A percentile compares a stretch with the other conserved stretches of the same genome.
phyloP scores from a whole-genome alignment of 1,140 invertebrate genomes.

The Nautilus pompilius region DNA sequence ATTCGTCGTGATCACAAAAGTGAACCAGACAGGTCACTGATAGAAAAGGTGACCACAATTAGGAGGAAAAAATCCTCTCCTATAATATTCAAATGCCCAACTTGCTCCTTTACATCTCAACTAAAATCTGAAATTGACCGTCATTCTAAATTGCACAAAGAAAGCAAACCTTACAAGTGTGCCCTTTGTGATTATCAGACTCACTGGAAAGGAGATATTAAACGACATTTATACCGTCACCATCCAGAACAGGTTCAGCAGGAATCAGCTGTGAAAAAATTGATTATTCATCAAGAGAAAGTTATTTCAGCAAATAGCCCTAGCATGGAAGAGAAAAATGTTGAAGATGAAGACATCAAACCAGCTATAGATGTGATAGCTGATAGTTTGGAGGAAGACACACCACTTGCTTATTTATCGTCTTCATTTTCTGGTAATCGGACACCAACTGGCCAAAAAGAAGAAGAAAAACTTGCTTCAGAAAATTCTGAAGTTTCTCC shows the following conservation, averaged over 20 bases:
- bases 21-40: constrained; percentile 28
- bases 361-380: too few species aligned
- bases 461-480: too few species aligned
- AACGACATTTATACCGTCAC: constrained; percentile 54
- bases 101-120: constrained; percentile 36
- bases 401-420: too few species aligned
- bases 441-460: too few species aligned
- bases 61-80: constrained; percentile 38
- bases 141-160: constrained; percentile 39
- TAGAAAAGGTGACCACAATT: constrained; percentile 35
- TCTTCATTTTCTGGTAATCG: too few species aligned
- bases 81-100: constrained; percentile 40
- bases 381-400: too few species aligned
- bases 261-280: constrained; percentile 15
- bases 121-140: constrained; percentile 46
- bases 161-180: constrained; percentile 50
- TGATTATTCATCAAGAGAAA: constrained; percentile 3
- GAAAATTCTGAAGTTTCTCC: too few species aligned
- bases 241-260: constrained; percentile 39
- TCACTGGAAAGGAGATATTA: constrained; percentile 57
- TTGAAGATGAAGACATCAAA: too few species aligned
- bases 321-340: too few species aligned
- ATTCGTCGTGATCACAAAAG: constrained; percentile 42
- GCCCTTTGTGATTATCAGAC: constrained; percentile 49
- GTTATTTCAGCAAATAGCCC: too few species aligned